Evolutionary conservation across 2,888 invertebrate species (phyloP), one percentile per base, ranked within the genome.

Genomic region (Pseudococcus jackbeardsleyi): DNA sequence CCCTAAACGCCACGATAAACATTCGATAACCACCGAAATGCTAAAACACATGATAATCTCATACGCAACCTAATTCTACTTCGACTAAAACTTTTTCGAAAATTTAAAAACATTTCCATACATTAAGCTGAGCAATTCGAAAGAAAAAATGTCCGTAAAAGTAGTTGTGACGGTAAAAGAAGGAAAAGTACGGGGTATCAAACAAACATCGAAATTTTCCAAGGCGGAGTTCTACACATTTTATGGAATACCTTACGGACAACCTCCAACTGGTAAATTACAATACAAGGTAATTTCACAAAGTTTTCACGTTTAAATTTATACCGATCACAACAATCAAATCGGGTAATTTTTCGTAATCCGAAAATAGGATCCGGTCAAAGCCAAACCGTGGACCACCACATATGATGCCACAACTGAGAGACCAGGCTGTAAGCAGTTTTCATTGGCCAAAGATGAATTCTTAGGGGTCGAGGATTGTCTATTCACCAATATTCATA

Each of bases 371-470:
- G 46, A 82, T 9, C 82, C 82, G n/a, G 46, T 39, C 1, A 39
- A n/a, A 39, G 26, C 19, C 9, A 82, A 39, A 82, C 82, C 42
- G 6, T 82, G 82, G 82, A 46, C 42, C 8, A 19, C 5, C 11
- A 19, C 17, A 1, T 46, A 42, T 9, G 82, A 82, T 42, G 46
- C 82, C 9, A 82, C 46, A 42, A 19, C 9, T 0, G 17, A 82
- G 82, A 82, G 42, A 82, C 42, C 39, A n/a, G 82, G 46, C 42
- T 82, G 82, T 17, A 42, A 0, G 42, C 82, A 82, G 15, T 82
- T 82, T 42, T 82, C 82, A 19, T 82, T 42, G 9, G 7, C 0
- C n/a, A 42, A 12, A 42, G 0, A n/a, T 4, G 9, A 6, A 5
- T 39, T 82, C 7, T 11, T 50, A 11, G 84, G 84, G 11, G 11